Evolutionary conservation across 2,888 invertebrate genomes (phyloP), one percentile per base, ranked within the genome.

Genomic region (Drosophila suboccidentalis): DNA sequence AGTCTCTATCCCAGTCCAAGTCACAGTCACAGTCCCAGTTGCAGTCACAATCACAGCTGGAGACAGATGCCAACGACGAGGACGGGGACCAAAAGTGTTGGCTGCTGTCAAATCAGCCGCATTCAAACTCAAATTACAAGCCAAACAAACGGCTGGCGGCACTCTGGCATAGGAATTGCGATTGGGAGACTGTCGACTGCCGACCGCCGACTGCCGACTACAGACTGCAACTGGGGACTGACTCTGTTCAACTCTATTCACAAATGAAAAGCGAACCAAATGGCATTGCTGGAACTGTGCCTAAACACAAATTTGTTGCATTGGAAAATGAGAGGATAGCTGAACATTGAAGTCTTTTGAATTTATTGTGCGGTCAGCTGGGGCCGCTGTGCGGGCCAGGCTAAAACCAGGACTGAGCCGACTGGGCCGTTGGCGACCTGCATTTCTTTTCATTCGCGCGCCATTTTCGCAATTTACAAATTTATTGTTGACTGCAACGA

Each of bases 401-500:
- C 46, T 15, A 29, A 26, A 47, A 47, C 46, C 15, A 4, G 26
- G 51, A 34, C 41, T 8, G 26, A 38, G 54, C 15, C 15, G n/a
- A n/a, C n/a, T n/a, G 17, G 19, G 17, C 54, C 84, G 26, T 26
- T 26, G 26, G 26, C 26, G 88, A 86, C 84, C 87, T 86, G 84
- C 88, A 88, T 85, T 85, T 88, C 80, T 74, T 70, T 84, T 71
- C 65, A 81, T 76, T 78, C 71, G 61, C 75, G 73, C 59, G 62
- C 57, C 59, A 68, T 73, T 75, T 78, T 69, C 51, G 80, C 72
- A 82, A 82, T 80, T 80, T 87, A 70, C 79, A 79, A 86, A 89
- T 86, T 89, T 89, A 83, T 82, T 81, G 86, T 84, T 89, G 87
- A 85, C 87, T 84, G 87, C 87, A 81, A 58, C 85, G 89, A 89